Conservation (phyloP, 2,888 invertebrate genomes). For the Platycheirus albimanus region DNA sequence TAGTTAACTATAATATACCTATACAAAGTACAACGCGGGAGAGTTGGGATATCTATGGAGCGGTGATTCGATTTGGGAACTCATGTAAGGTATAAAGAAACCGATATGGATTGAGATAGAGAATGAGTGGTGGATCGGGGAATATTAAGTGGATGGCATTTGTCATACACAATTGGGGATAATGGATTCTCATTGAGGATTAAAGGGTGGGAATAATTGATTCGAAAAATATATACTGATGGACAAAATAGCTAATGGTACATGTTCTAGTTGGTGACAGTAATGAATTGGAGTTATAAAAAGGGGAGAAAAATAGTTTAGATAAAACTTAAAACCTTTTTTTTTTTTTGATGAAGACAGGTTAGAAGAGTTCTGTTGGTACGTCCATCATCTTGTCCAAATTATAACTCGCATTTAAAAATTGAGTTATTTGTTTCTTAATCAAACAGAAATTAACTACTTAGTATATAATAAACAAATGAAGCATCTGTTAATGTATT, state of each 20-base stretch:
- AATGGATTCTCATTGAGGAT: constrained; percentile 61
- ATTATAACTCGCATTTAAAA: too few relatives aligned
- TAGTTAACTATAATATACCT: background rate
- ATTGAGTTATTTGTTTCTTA: too few relatives aligned
- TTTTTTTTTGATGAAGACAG: too few relatives aligned
- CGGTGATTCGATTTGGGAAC: constrained; percentile 72
- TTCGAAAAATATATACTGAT: constrained; percentile 42
- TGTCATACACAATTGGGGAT: constrained; percentile 67
- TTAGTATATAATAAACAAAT: too few relatives aligned
- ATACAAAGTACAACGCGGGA: background rate
- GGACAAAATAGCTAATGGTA: constrained; percentile 43
- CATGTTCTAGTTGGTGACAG: constrained; percentile 44
- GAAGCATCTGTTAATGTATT: too few relatives aligned
- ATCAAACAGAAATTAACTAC: too few relatives aligned
- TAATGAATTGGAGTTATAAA: constrained; percentile 49
- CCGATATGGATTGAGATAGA: constrained; percentile 71
- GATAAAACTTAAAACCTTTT: too few relatives aligned
- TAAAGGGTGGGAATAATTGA: constrained; percentile 62
- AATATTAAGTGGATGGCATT: constrained; percentile 71
- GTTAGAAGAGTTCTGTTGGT: too few relatives aligned
- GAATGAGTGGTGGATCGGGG: constrained; percentile 55
- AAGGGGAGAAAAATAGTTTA: background rate
- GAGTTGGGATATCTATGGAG: background rate
- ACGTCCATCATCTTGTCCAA: too few relatives aligned
- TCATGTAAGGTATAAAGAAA: constrained; percentile 63